These are phyloP conservation scores for Oreotrochilus melanogaster DNA, from an alignment of 2,113 vertebrate species.

Conservation along the genomic window DNA sequence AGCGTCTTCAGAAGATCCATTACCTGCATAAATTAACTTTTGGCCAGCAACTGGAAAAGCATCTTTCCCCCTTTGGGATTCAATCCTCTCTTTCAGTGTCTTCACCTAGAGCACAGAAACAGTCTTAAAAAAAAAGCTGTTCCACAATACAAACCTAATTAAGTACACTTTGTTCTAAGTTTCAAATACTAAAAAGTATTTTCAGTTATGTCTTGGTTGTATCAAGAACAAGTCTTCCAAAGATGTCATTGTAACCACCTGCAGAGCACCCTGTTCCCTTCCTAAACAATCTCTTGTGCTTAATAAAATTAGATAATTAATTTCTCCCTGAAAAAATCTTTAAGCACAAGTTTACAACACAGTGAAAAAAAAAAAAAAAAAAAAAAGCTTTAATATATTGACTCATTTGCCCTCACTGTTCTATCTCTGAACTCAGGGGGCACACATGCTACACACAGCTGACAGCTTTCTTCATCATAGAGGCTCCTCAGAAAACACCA, in stretches of 20 bases:
- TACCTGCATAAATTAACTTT: constrained; percentile 98
- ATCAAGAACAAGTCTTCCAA: neutral
- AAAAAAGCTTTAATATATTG: neutral
- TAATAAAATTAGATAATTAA: neutral
- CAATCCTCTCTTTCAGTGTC: constrained; percentile 94
- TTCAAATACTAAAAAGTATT: neutral
- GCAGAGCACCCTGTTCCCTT: neutral
- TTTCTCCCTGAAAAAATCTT: neutral
- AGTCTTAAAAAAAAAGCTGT: neutral
- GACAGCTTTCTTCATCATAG: neutral
- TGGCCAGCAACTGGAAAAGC: constrained; percentile 91
- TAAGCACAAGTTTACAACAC: neutral
- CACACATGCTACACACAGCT: neutral
- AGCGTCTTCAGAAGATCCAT: neutral
- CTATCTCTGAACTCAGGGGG: neutral
- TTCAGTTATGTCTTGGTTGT: neutral
- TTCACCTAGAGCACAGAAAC: constrained; percentile 85
- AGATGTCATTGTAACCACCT: neutral
- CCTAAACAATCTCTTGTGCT: neutral
- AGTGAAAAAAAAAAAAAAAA: neutral
- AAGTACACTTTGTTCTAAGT: neutral
- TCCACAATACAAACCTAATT: neutral
- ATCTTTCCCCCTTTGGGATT: constrained; percentile 93
- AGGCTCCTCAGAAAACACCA: neutral
- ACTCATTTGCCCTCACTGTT: neutral